Conservation (phyloP, 2,888 invertebrate genomes). For the Tetanocera ferruginea region DNA sequence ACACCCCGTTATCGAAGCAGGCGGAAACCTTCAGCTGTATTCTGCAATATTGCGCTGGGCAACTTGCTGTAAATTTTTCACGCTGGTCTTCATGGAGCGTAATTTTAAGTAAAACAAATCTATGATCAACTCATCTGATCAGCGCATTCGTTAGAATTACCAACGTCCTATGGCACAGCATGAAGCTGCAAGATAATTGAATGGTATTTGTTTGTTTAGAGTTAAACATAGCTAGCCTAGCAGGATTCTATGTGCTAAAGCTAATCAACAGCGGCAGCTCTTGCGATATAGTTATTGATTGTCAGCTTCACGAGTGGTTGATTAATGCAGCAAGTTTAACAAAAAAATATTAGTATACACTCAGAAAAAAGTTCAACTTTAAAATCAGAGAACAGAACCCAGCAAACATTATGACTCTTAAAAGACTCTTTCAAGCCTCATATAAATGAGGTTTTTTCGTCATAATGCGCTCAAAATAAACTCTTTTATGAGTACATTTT, state of each 20-base stretch:
- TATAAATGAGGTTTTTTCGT: no score
- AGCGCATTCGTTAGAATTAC: background rate
- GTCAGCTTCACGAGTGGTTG: constrained; percentile 1
- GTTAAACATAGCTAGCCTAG: background rate
- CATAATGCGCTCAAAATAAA: no score
- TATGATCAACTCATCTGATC: background rate
- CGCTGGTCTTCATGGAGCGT: background rate
- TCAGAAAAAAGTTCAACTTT: no score
- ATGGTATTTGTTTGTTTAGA: constrained; percentile 32
- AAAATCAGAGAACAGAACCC: no score
- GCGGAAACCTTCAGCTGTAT: background rate
- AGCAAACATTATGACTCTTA: no score
- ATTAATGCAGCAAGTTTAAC: no score
- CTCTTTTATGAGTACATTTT: no score
- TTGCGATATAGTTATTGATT: background rate
- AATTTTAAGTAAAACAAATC: constrained; percentile 14
- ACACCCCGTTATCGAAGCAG: background rate
- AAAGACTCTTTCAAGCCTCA: no score
- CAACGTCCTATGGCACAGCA: constrained; percentile 3
- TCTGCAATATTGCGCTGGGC: background rate
- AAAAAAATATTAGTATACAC: no score
- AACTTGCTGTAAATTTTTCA: background rate
- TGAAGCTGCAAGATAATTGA: constrained; percentile 31
- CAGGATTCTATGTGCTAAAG: background rate
- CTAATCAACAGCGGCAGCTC: constrained; percentile 5